These are phyloP conservation scores for Pogonognathellus flavescens DNA, from an alignment of 1,140 invertebrate genomes.

Conservation along the genomic window DNA sequence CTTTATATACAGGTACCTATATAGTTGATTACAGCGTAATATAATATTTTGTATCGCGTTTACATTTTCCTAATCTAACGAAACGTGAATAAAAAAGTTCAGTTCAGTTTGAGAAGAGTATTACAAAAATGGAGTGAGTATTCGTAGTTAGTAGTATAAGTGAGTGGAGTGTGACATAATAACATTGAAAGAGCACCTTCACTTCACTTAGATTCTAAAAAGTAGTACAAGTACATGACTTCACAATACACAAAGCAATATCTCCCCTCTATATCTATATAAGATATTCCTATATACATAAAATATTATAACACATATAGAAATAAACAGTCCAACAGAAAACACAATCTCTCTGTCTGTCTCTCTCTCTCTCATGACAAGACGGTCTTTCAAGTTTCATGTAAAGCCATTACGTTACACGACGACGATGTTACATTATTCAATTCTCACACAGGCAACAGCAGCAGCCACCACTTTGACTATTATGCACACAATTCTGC, in stretches of 20 bases:
- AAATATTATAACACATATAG: neutral
- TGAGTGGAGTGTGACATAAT: slow-evolving; percentile 48
- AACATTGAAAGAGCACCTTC: slow-evolving; percentile 49
- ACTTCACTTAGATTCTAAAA: slow-evolving; percentile 26
- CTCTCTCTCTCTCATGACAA: neutral
- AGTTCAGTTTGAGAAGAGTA: slow-evolving; percentile 9
- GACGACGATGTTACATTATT: neutral
- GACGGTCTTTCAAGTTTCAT: neutral
- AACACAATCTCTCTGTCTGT: slow-evolving; percentile 25
- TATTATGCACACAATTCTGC: too few species aligned
- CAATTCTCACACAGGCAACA: neutral
- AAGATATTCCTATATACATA: neutral
- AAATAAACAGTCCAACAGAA: neutral
- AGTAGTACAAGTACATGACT: slow-evolving; percentile 50
- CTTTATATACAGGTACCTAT: too few species aligned
- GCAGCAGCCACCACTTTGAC: neutral
- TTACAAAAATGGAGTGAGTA: slow-evolving; percentile 44
- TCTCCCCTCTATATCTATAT: neutral
- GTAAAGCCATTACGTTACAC: too few species aligned
- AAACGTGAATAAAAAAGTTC: neutral
- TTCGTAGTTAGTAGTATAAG: neutral
- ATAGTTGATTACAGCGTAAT: too few species aligned
- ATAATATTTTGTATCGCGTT: too few species aligned
- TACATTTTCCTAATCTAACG: too few species aligned
- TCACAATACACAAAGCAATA: neutral